phyloP scores from a whole-genome alignment of 2,888 invertebrate genomes.

The Nephrotoma flavescens region DNA sequence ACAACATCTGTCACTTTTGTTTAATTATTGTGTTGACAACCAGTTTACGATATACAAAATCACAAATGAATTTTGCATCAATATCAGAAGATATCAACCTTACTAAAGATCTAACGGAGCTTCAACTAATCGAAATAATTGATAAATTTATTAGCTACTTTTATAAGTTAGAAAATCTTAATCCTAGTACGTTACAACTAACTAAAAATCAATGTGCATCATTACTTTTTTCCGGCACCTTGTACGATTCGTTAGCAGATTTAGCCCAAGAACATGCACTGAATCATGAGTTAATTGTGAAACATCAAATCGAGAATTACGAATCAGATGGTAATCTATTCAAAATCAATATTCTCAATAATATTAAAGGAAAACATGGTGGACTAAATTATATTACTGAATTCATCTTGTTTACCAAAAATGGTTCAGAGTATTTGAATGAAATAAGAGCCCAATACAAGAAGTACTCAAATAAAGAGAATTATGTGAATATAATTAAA shows the following conservation, averaged over 20 bases:
- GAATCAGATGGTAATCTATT: neutral
- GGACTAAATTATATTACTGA: neutral
- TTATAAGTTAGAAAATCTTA: neutral
- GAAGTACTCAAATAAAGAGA: neutral
- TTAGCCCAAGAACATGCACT: neutral
- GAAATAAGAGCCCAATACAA: neutral
- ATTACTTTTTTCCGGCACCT: neutral
- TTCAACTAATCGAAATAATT: neutral
- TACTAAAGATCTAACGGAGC: neutral
- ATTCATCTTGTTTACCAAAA: neutral
- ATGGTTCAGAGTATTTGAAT: neutral
- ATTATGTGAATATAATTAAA: neutral
- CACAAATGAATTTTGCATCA: neutral
- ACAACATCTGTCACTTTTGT: neutral
- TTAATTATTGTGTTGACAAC: neutral
- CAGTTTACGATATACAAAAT: neutral
- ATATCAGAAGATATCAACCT: neutral
- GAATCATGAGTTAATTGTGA: neutral
- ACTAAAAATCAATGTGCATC: neutral
- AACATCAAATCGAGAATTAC: neutral
- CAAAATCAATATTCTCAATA: neutral
- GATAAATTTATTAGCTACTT: neutral
- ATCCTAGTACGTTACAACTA: neutral
- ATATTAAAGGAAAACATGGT: neutral
- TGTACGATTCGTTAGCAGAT: neutral